Evolutionary conservation across 2,113 vertebrate genomes (phyloP).

Genomic region (Cyprinodon brontotheroides): DNA sequence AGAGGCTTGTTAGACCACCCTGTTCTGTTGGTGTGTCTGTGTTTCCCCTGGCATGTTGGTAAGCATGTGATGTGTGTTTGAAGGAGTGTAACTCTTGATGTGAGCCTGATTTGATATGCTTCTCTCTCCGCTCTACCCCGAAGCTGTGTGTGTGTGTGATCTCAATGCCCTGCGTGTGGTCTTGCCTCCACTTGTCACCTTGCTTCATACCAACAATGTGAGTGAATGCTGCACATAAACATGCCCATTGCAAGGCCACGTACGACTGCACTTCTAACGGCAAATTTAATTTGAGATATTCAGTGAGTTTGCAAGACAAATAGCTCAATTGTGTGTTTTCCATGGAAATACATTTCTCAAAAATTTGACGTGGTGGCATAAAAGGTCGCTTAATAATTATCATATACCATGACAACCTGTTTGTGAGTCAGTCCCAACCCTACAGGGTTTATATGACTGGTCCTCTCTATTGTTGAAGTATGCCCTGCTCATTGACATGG

Average conservation of each 20-base stretch:
- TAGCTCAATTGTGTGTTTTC: conserved; percentile 16
- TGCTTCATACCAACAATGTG: conserved; percentile 23
- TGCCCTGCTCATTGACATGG: conserved; percentile 39
- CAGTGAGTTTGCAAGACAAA: not conserved
- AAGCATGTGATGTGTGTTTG: conserved; percentile 38
- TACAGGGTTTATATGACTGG: conserved; percentile 21
- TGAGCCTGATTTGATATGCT: conserved; percentile 61
- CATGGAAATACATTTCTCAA: conserved; percentile 4
- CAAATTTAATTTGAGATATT: conserved; percentile 9
- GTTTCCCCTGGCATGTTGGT: conserved; percentile 39
- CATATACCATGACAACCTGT: not conserved
- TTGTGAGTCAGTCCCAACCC: conserved; percentile 24
- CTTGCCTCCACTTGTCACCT: conserved; percentile 41
- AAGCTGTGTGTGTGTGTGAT: conserved; percentile 40
- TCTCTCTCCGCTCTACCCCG: conserved; percentile 44
- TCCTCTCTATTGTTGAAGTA: conserved; percentile 27
- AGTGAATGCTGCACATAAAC: conserved; percentile 16
- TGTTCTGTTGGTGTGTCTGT: conserved; percentile 14
- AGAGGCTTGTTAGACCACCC: conserved; percentile 61
- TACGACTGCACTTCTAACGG: conserved; percentile 4
- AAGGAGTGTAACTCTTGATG: conserved; percentile 22
- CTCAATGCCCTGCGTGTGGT: conserved; percentile 30
- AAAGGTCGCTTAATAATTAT: not conserved
- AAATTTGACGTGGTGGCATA: not conserved
- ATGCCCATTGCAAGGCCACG: conserved; percentile 14